Evolutionary conservation across 2,888 invertebrate species (phyloP).

Genomic region (Gibbula magus): DNA sequence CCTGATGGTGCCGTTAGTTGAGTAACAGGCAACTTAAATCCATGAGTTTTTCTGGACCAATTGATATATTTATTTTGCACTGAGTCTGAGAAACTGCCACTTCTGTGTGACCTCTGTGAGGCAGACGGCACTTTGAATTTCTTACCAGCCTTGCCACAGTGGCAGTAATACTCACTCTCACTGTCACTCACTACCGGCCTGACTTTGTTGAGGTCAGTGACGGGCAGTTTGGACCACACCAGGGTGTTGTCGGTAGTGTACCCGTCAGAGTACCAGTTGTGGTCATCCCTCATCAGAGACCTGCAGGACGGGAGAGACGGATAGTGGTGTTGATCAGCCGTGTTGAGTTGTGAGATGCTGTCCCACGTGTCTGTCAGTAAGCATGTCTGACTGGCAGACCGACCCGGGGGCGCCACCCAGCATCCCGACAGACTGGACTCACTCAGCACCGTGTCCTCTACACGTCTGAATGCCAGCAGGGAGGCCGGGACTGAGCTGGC

Average conservation of each 20-base stretch:
- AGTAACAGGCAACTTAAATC: no score
- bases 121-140: neutral
- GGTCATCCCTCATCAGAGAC: slow-evolving; percentile 40
- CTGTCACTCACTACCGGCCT: slow-evolving; percentile 24
- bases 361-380: slow-evolving; percentile 60
- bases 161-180: slow-evolving; percentile 22
- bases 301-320: slow-evolving; percentile 41
- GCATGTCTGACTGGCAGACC: slow-evolving; percentile 46
- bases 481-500: slow-evolving; percentile 15
- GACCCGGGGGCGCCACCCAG: neutral
- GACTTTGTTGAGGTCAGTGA: slow-evolving; percentile 46
- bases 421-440: slow-evolving; percentile 9
- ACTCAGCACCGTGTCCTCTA: neutral
- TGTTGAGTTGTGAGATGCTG: slow-evolving; percentile 40
- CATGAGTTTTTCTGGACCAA: slow-evolving; percentile 9
- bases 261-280: slow-evolving; percentile 55
- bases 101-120: neutral
- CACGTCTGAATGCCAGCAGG: neutral
- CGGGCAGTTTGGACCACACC: slow-evolving; percentile 52
- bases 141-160: neutral
- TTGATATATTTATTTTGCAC: slow-evolving; percentile 15
- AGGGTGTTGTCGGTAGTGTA: slow-evolving; percentile 56
- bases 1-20: no score
- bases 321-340: slow-evolving; percentile 33
- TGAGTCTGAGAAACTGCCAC: slow-evolving; percentile 11